Base-by-base conservation (phyloP, 2,113 vertebrate genomes). In the Megalops atlanticus region DNA sequence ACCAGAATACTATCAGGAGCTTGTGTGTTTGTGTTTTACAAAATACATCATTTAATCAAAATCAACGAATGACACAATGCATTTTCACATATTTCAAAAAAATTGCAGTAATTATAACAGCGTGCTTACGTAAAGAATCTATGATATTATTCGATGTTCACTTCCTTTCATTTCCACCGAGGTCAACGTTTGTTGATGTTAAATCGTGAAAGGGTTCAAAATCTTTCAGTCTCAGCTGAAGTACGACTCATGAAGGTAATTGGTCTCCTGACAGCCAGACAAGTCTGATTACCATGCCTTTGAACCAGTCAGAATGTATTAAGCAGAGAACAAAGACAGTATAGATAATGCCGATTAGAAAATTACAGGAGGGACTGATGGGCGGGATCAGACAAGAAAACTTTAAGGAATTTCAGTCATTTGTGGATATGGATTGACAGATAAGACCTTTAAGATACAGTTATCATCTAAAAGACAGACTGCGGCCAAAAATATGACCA, bases 251-350 rank as follows among this genome's bases (percentile, higher is more conserved):
- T 81, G 31, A 90, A 88, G 87, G 87, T 92, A 91, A 93, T 93
- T 92, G 91, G 92, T 91, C 91, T 93, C 91, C 89, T 88, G 90
- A 91, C 91, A 89, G 91, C 90, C 89, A 85, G 86, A 85, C 68
- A 72, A 85, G 72, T 74, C 86, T 91, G 78, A 93, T 94, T 92
- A 93, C 89, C 91, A 92, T 90, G 87, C 82, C 90, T 94, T 93
- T 93, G 93, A 93, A 92, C 89, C 84, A 86, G 89, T 87, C 85
- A 86, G 84, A 86, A 82, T 87, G 86, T 85, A 91, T 94, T 92
- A 91, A 79, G 83, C 84, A 54, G 38, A 88, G 88, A 93, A 94
- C 91, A 94, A 94, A 92, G 90, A 90, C 77, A 74, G 40, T 38
- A 82, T 75, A 86, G 87, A 91, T 91, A 88, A 91, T 85, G 79